phyloP scores from a whole-genome alignment of 2,797 vertebrate genomes.

The Amblyraja radiata region DNA sequence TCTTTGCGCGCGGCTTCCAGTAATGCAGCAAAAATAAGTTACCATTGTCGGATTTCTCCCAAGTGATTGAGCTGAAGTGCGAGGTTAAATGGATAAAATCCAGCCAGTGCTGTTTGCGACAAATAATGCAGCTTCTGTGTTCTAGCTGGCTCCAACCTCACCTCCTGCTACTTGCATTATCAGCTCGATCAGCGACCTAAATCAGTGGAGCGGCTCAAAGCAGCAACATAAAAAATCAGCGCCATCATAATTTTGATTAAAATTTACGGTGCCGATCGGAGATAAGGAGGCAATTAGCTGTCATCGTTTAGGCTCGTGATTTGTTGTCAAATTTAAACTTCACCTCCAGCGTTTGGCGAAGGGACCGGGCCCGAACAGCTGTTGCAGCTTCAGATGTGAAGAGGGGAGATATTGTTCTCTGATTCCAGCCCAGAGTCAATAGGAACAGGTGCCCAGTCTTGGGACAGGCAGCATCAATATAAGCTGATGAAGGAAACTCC shows the following conservation, averaged over 20 bases:
- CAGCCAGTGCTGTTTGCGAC: conserved; percentile 1
- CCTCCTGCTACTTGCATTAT: conserved; percentile 25
- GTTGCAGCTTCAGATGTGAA: neutral
- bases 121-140: conserved; percentile 22
- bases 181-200: conserved; percentile 24
- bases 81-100: conserved; percentile 26
- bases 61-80: neutral
- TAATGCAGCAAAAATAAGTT: neutral
- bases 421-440: neutral
- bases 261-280: conserved; percentile 8
- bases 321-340: conserved; percentile 34
- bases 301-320: conserved; percentile 30
- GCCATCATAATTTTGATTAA: conserved; percentile 18
- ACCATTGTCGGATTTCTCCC: neutral
- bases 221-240: neutral
- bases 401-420: neutral
- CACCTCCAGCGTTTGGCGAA: conserved; percentile 6
- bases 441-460: neutral
- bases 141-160: conserved; percentile 25
- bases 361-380: neutral
- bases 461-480: neutral
- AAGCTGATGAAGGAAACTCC: neutral
- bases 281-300: conserved; percentile 30
- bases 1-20: no score
- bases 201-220: conserved; percentile 21